phyloP scores from a whole-genome alignment of 2,113 vertebrate genomes.

The Pongo abelii region DNA sequence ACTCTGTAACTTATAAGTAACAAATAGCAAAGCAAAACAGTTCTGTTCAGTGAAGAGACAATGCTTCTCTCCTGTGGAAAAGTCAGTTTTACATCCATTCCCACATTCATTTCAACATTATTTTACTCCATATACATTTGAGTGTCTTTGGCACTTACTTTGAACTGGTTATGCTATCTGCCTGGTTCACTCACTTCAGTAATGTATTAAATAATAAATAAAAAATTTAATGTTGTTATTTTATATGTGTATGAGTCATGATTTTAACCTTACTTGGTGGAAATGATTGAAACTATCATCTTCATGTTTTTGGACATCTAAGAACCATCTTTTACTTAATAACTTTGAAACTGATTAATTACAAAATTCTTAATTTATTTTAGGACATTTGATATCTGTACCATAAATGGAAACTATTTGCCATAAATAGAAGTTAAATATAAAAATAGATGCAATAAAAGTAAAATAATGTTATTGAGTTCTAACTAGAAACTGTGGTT shows the following conservation, averaged over 20 bases:
- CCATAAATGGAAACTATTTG: slow-evolving; percentile 30
- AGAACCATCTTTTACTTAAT: background rate
- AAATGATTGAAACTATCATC: background rate
- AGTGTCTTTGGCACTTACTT: background rate
- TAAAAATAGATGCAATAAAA: slow-evolving; percentile 43
- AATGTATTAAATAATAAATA: background rate
- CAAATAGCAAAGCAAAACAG: slow-evolving; percentile 37
- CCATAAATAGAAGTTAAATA: background rate
- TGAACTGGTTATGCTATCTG: slow-evolving; percentile 1
- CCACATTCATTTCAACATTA: background rate
- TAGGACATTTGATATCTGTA: background rate
- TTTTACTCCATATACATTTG: background rate
- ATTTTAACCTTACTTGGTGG: background rate
- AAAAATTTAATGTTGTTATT: background rate
- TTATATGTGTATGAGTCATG: background rate
- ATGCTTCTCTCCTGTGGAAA: background rate
- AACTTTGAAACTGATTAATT: slow-evolving; percentile 10
- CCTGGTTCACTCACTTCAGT: background rate
- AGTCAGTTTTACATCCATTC: slow-evolving; percentile 23
- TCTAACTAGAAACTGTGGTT: slow-evolving; percentile 22
- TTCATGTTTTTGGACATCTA: background rate
- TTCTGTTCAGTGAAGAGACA: background rate
- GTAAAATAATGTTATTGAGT: background rate
- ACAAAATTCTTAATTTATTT: slow-evolving; percentile 32
- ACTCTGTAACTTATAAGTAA: slow-evolving; percentile 26